Evolutionary conservation across 1,140 invertebrate species (phyloP).

Genomic region (Phocides pigmalion): DNA sequence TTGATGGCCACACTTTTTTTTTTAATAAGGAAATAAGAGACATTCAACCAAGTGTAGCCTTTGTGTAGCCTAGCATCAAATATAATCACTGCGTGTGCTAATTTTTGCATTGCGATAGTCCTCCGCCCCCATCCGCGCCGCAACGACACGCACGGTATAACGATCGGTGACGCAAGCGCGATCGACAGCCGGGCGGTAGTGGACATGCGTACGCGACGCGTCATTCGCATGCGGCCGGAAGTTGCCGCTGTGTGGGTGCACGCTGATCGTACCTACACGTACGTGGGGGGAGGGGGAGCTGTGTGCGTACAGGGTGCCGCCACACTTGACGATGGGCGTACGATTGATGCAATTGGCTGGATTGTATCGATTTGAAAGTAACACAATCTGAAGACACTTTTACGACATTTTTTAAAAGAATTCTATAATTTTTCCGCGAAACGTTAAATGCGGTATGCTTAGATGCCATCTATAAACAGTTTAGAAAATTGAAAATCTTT

Average conservation of each 20-base stretch:
- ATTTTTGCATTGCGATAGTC: constrained; percentile 10
- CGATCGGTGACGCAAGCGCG: constrained; percentile 59
- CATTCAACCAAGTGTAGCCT: too few species aligned
- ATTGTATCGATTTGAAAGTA: too few species aligned
- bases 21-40: too few species aligned
- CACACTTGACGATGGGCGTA: neutral
- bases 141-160: constrained; percentile 37
- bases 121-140: neutral
- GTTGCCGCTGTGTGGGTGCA: constrained; percentile 47
- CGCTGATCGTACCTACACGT: neutral
- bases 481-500: too few species aligned
- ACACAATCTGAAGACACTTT: too few species aligned
- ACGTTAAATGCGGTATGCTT: too few species aligned
- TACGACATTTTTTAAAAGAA: too few species aligned
- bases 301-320: constrained; percentile 13
- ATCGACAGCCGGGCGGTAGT: constrained; percentile 62
- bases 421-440: too few species aligned
- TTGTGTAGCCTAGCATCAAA: neutral
- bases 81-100: neutral
- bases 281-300: neutral
- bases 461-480: too few species aligned
- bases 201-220: constrained; percentile 69
- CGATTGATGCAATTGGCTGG: neutral
- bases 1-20: too few species aligned
- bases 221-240: constrained; percentile 72